These are phyloP conservation scores for Hirtodrosophila alboralis DNA, from an alignment of 2,888 invertebrate genomes.

Conservation along the genomic window DNA sequence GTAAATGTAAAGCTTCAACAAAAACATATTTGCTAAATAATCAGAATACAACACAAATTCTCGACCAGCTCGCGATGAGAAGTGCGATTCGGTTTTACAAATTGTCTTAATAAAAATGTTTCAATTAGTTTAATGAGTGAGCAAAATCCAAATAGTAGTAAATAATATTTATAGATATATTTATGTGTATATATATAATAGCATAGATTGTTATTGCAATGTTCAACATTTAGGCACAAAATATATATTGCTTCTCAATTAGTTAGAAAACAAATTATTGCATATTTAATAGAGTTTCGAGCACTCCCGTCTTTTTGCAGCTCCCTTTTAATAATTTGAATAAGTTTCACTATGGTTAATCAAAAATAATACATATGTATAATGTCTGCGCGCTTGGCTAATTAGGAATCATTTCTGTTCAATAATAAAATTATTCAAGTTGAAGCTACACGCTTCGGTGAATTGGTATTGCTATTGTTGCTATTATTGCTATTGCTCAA, in stretches of 20 bases:
- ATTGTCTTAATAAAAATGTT: conserved; percentile 31
- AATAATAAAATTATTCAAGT: conserved; percentile 51
- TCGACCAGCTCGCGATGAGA: conserved; percentile 51
- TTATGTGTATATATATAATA: no score
- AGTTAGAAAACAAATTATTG: conserved; percentile 66
- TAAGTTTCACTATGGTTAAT: conserved; percentile 37
- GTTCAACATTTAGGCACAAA: conserved; percentile 83
- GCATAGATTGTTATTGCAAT: conserved; percentile 73
- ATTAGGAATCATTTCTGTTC: conserved; percentile 72
- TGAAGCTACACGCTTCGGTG: conserved; percentile 84
- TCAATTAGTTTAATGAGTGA: conserved; percentile 28
- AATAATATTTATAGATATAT: no score
- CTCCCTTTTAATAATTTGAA: conserved; percentile 9
- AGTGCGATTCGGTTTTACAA: conserved; percentile 63
- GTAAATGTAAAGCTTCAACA: conserved; percentile 33
- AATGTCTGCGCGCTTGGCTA: conserved; percentile 54
- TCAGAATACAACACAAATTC: conserved; percentile 55
- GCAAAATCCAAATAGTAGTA: conserved; percentile 48
- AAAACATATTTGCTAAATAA: conserved; percentile 40
- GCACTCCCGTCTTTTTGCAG: conserved; percentile 45
- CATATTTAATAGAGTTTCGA: conserved; percentile 51
- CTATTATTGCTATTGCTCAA: conserved; percentile 83
- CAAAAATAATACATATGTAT: conserved; percentile 59
- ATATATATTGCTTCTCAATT: conserved; percentile 79
- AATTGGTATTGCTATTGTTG: conserved; percentile 56